Conservation (phyloP, 2,888 invertebrate genomes). For the Calameuta pallipes region DNA sequence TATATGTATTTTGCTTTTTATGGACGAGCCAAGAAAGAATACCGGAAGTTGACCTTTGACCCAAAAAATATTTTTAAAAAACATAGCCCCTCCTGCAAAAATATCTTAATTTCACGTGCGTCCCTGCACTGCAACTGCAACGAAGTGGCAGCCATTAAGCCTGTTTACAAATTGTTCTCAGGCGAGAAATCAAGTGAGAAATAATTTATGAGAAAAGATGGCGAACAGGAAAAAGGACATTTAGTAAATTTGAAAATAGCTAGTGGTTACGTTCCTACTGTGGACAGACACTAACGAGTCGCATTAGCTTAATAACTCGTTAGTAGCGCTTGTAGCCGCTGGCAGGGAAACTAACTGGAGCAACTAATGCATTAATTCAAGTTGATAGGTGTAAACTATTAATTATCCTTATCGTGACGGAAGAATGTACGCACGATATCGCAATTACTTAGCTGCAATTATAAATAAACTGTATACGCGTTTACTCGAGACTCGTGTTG, state of each 20-base stretch:
- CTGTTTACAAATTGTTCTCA: neutral
- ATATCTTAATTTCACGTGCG: neutral
- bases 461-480: neutral
- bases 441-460: neutral
- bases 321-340: slow-evolving; percentile 11
- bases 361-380: slow-evolving; percentile 1
- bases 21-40: neutral
- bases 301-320: slow-evolving; percentile 51
- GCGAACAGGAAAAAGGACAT: neutral
- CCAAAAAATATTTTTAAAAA: neutral
- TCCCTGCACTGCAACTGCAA: too few relatives aligned
- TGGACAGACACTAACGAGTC: slow-evolving; percentile 30
- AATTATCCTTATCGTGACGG: slow-evolving; percentile 2
- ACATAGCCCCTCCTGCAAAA: neutral
- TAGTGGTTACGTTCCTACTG: neutral
- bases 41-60: neutral
- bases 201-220: too few relatives aligned
- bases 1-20: neutral
- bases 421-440: neutral
- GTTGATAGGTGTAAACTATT: slow-evolving; percentile 3
- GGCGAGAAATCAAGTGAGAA: neutral
- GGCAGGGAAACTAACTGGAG: neutral
- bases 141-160: too few relatives aligned
- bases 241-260: neutral
- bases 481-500: too few relatives aligned